Evolutionary conservation across 1,140 invertebrate genomes (phyloP), one percentile per base, ranked within the genome.

Genomic region (Micrasema minimum): DNA sequence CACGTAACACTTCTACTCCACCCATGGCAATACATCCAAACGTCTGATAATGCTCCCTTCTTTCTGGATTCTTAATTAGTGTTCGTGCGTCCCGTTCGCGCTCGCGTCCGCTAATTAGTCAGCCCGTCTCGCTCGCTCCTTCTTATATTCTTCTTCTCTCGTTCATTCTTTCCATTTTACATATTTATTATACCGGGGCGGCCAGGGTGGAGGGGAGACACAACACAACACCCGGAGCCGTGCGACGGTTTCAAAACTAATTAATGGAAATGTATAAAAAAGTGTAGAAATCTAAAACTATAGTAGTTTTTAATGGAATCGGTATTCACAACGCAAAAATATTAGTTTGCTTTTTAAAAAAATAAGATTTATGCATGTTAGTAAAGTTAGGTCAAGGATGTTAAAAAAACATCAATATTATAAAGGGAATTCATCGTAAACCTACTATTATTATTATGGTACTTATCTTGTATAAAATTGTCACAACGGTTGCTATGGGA

Each of bases 61-160:
- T 75, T 75, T 75, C 74, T 72, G 62, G 66, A 75, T 75, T 72
- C 74, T 75, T 75, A 75, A 75, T 75, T 75, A 75, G 74, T 59
- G 45, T 41, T 62, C 22, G 31, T 64, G 35, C 66, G 70, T 75
- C 74, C 69, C 74, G 38, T 45, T 75, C 74, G 51, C 66, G 45
- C 74, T 65, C 43, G 23, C 22, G 26, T 43, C 23, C 51, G 70
- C 61, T 75, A 75, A 75, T 75, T 75, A 72, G 55, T 22, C 50
- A 14, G 46, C 50, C 50, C 48, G 70, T 70, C 70, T 43, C 67
- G 20, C 66, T 75, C 74, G 38, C 66, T 59, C 68, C 45, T 72
- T 53, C 70, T 72, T 67, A 69, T 66, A 71, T 69, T 71, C 65
- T 75, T 72, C 73, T 57, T 62, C 70, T 75, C 73, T 71, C 69